Evolutionary conservation across 2,888 invertebrate species (phyloP).

Genomic region (Harpagoxenus sublaevis): DNA sequence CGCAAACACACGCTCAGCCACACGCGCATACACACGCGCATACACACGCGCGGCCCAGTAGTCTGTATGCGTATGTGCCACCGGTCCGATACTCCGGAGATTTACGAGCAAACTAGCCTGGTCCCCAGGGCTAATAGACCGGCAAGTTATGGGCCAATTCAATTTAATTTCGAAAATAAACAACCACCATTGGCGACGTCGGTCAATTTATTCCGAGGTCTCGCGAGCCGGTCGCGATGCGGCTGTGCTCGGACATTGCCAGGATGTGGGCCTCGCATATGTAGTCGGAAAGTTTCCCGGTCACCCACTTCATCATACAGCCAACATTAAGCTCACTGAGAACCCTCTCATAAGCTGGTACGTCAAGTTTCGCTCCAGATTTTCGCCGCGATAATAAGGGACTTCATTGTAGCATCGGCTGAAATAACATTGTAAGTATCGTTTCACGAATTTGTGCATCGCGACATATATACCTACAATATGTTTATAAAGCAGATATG

Average conservation of each 20-base stretch:
- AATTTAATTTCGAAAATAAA: slow-evolving; percentile 85
- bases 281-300: slow-evolving; percentile 35
- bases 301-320: slow-evolving; percentile 25
- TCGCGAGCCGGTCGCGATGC: slow-evolving; percentile 67
- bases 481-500: neutral
- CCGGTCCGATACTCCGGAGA: slow-evolving; percentile 83
- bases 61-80: slow-evolving; percentile 58
- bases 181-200: slow-evolving; percentile 78
- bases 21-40: slow-evolving; percentile 14
- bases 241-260: slow-evolving; percentile 16
- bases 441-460: neutral
- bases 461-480: neutral
- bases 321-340: slow-evolving; percentile 25
- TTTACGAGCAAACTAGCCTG: slow-evolving; percentile 85
- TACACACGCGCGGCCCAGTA: slow-evolving; percentile 1
- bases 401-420: slow-evolving; percentile 21
- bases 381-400: slow-evolving; percentile 28
- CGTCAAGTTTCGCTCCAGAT: slow-evolving; percentile 19
- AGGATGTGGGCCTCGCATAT: neutral
- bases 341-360: slow-evolving; percentile 24
- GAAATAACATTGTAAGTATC: slow-evolving; percentile 12
- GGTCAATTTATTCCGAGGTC: slow-evolving; percentile 81
- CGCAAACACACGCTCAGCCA: slow-evolving; percentile 14
- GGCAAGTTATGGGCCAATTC: slow-evolving; percentile 85
- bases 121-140: slow-evolving; percentile 85